phyloP scores from a whole-genome alignment of 1,140 invertebrate species.

The Stegodyphus dumicola region DNA sequence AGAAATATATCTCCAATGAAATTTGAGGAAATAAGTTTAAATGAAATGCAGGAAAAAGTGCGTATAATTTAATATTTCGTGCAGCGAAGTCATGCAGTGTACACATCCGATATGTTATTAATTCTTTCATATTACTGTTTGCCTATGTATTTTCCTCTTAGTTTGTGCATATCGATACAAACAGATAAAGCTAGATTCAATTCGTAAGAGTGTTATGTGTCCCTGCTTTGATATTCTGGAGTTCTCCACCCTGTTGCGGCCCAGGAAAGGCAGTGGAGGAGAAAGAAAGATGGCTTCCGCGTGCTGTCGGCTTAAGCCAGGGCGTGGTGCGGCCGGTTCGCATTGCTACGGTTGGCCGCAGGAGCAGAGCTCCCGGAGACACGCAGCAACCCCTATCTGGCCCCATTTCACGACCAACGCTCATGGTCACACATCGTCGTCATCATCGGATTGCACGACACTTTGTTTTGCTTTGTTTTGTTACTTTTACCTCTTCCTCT shows the following conservation, averaged over 20 bases:
- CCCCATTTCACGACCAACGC: neutral
- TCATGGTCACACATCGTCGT: too few species aligned
- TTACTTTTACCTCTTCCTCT: too few species aligned
- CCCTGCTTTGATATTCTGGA: neutral
- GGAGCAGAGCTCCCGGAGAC: slow-evolving; percentile 46
- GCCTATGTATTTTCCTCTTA: neutral
- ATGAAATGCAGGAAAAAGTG: too few species aligned
- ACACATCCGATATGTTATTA: too few species aligned
- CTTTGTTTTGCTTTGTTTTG: neutral
- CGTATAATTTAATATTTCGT: too few species aligned
- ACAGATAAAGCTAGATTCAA: neutral
- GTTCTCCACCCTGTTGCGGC: neutral
- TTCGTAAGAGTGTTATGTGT: neutral
- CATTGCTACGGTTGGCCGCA: slow-evolving; percentile 36
- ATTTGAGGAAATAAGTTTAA: too few species aligned
- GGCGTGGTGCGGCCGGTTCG: slow-evolving; percentile 3
- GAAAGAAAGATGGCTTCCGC: neutral
- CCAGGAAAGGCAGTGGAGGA: neutral
- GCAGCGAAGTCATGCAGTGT: too few species aligned
- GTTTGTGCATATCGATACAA: neutral
- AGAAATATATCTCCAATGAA: too few species aligned
- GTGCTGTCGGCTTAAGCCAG: neutral
- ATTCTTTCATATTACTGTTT: neutral
- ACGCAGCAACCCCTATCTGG: slow-evolving; percentile 5
- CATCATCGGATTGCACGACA: neutral